Evolutionary conservation across 2,888 invertebrate genomes (phyloP), one percentile per base, ranked within the genome.

Genomic region (Erannis defoliaria): DNA sequence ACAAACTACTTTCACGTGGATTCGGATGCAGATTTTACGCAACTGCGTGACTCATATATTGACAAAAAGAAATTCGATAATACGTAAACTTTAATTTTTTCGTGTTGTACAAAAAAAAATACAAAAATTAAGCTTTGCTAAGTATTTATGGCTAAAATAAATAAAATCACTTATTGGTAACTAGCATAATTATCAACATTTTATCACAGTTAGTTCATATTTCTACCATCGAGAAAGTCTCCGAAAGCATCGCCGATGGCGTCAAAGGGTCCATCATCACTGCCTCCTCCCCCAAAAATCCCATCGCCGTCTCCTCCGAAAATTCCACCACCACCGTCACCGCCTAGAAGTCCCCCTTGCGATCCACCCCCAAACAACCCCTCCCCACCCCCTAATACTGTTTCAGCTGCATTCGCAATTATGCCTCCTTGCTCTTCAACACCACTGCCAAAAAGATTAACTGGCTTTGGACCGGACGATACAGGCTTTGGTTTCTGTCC

Each of bases 401-500:
- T 67, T 38, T 79, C 77, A 21, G 85, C 86, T 18, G 85, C 86
- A 54, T 83, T 84, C 55, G 78, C 81, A 35, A 82, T 64, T 54
- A 85, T 80, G 18, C 85, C 82, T 26, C 84, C 88, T 37, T 75
- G 76, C 37, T 83, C 79, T 49, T 80, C 76, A 33, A 82, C 81
- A 51, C 78, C 78, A 55, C 74, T 87, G 29, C 91, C 89, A 68
- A 86, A 92, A 6, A 93, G 77, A 70, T 71, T 91, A 4, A 90
- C 80, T 35, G 93, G 89, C 46, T 83, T 82, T 2, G 92, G 92
- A 5, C 89, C 91, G 16, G 86, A 80, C 45, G 87, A 85, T 43
- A 84, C 76, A 31, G 91, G 92, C 66, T 90, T 88, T 1, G 93
- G 93, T 67, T 91, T 92, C 42, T 90, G 74, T 1, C 92, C 92